Evolutionary conservation across 2,888 invertebrate genomes (phyloP), one percentile per base, ranked within the genome.

Genomic region (Ptychoptera contaminata): DNA sequence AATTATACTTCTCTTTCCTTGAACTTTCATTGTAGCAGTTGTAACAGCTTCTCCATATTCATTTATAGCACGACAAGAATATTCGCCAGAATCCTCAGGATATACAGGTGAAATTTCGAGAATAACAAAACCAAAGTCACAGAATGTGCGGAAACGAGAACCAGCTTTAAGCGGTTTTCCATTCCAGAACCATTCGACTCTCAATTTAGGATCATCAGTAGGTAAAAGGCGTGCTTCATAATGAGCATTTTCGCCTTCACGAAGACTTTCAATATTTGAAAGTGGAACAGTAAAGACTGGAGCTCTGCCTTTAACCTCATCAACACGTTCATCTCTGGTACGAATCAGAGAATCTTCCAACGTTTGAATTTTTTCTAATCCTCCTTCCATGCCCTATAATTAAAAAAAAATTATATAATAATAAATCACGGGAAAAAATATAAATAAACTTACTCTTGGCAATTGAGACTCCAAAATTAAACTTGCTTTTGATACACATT

Each of bases 71-170:
- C 90, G 75, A 67, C 91, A 91, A 41, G 84, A 79, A 58, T 86
- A 88, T 68, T 87, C 87, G 14, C 93, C 94, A 23, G 91, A 86
- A 62, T 97, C 96, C 70, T 93, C 92, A 1, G 92, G 91, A 61
- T 93, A 93, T 10, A 94, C 92, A 0, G 96, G 96, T 8, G 92
- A 87, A 55, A 97, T 94, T 73, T 97, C 96, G 51, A 97, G 72
- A 53, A 96, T 92, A 29, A 93, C 94, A 60, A 93, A 94, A 46
- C 97, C 96, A 65, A 97, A 96, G 68, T 97, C 96, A 59, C 92
- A 88, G 78, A 93, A 91, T 30, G 94, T 93, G 52, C 94, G 84
- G 72, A 93, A 92, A 53, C 93, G 76, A 9, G 92, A 88, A 46
- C 93, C 92, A 39, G 86, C 82, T 65, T 79, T 81, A 46, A 88